Conservation (phyloP, 2,888 invertebrate genomes). For the Troilus luridus region DNA sequence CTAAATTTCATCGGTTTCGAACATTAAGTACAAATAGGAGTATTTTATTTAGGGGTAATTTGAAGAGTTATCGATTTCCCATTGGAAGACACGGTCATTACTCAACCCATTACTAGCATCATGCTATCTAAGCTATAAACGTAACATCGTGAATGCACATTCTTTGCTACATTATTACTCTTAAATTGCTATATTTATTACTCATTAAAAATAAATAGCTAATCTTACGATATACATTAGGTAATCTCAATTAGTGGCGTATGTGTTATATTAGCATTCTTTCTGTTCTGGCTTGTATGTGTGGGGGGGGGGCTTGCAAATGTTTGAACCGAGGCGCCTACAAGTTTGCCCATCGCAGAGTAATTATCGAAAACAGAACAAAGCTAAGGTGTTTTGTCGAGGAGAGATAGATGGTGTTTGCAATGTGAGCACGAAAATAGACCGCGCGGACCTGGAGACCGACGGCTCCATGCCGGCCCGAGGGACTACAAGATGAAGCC, state of each 20-base stretch:
- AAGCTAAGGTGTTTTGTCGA: not conserved
- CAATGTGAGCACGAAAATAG: not conserved
- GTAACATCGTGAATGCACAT: not conserved
- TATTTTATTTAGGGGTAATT: not conserved
- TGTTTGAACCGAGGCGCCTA: not conserved
- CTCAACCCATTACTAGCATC: not conserved
- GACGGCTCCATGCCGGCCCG: not conserved
- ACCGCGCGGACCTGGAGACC: not conserved
- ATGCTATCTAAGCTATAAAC: not conserved
- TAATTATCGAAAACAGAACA: not conserved
- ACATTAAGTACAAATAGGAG: not conserved
- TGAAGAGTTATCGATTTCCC: not conserved
- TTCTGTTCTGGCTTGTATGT: too few relatives aligned
- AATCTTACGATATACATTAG: too few relatives aligned
- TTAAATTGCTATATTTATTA: too few relatives aligned
- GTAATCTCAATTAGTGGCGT: too few relatives aligned
- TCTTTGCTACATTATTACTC: too few relatives aligned
- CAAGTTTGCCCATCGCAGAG: not conserved
- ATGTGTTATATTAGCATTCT: too few relatives aligned
- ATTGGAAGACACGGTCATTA: not conserved
- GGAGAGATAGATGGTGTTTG: constrained; percentile 39
- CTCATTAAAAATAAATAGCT: too few relatives aligned
- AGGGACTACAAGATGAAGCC: constrained; percentile 15
- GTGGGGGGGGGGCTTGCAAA: too few relatives aligned
- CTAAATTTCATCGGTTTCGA: not conserved